These are phyloP conservation scores for Australoheros scitulus DNA, from an alignment of 2,113 vertebrate genomes.

Conservation along the genomic window DNA sequence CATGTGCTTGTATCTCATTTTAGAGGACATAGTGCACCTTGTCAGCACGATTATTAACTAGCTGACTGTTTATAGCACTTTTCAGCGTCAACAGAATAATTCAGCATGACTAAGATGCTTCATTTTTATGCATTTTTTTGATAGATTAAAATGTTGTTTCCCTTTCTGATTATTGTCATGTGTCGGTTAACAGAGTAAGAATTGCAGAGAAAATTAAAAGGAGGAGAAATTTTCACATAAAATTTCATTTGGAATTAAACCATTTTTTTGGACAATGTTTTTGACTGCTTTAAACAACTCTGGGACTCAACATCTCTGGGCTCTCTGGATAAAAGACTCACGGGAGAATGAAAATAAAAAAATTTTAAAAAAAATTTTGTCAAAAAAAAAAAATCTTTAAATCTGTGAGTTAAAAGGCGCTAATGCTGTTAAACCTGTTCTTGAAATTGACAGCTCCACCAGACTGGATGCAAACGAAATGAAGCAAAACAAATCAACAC, in stretches of 20 bases:
- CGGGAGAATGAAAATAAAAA: not conserved
- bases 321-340: not conserved
- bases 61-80: not conserved
- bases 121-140: not conserved
- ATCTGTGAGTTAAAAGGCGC: not conserved
- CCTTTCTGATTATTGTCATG: not conserved
- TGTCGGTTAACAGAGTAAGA: not conserved
- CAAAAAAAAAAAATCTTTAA: not conserved
- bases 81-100: not conserved
- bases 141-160: not conserved
- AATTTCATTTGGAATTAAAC: not conserved
- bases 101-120: not conserved
- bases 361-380: not conserved
- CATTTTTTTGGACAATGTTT: not conserved
- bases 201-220: not conserved
- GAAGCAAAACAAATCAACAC: not conserved
- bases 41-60: not conserved
- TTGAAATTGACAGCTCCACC: not conserved
- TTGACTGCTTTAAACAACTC: not conserved
- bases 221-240: not conserved
- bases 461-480: not conserved
- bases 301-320: not conserved
- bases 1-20: not conserved
- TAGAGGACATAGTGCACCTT: not conserved
- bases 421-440: not conserved